Percentiles rank a stretch among this genome's conserved stretches.
phyloP scores from a whole-genome alignment of 2,888 invertebrate genomes.

The Melikaiella ostensackeni region DNA sequence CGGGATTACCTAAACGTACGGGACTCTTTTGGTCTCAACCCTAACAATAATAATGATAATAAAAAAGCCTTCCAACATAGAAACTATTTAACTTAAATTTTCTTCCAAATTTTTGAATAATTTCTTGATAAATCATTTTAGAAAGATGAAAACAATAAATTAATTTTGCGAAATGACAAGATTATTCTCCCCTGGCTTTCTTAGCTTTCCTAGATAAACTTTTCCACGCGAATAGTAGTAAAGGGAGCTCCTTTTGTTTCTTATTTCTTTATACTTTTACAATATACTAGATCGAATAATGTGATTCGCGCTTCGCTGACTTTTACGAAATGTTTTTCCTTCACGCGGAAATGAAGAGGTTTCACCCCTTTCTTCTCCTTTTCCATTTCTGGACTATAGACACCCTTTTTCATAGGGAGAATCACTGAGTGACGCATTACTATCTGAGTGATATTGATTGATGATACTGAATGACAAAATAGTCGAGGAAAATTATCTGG shows the following conservation, averaged over 20 bases:
- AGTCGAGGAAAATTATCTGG: not conserved
- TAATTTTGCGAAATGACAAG: not conserved
- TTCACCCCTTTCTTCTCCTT: slow-evolving; percentile 34
- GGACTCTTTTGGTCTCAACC: too few species aligned
- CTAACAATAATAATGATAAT: too few species aligned
- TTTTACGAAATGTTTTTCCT: slow-evolving; percentile 64
- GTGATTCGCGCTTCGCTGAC: slow-evolving; percentile 61
- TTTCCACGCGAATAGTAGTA: not conserved
- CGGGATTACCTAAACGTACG: too few species aligned
- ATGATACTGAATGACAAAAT: slow-evolving; percentile 10
- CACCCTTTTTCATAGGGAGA: not conserved
- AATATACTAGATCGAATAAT: slow-evolving; percentile 42
- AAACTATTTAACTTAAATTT: too few species aligned
- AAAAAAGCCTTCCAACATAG: too few species aligned
- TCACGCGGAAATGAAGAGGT: slow-evolving; percentile 40
- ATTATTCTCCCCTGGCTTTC: not conserved
- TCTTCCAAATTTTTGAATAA: too few species aligned
- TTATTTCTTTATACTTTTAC: slow-evolving; percentile 15
- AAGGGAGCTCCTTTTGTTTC: slow-evolving; percentile 29
- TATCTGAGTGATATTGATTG: slow-evolving; percentile 28
- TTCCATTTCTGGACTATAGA: slow-evolving; percentile 10
- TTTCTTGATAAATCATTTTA: too few species aligned
- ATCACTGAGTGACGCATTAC: slow-evolving; percentile 29
- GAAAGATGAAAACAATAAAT: too few species aligned
- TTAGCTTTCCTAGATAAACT: slow-evolving; percentile 15